Percentiles rank a stretch among this genome's conserved stretches.
These are phyloP conservation scores for Heteractis magnifica DNA, from an alignment of 92 coral and sea anemone species.

Conservation along the genomic window DNA sequence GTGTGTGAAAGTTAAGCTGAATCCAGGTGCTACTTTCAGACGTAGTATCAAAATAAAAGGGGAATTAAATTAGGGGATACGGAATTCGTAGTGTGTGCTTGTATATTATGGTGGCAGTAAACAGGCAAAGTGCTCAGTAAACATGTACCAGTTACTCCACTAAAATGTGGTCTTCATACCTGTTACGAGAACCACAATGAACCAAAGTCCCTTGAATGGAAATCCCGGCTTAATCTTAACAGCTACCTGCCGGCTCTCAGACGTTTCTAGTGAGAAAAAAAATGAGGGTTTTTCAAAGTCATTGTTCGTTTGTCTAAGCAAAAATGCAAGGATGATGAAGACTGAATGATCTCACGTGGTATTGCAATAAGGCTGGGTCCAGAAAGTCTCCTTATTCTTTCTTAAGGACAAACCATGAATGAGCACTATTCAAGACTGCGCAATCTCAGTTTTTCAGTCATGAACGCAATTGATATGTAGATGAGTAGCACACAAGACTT, in stretches of 20 bases:
- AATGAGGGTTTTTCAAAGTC: background rate
- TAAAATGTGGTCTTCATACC: background rate
- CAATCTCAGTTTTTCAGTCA: conserved; percentile 16
- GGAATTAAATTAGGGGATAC: conserved; percentile 10
- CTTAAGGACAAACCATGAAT: background rate
- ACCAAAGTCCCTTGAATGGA: background rate
- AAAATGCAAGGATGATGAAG: background rate
- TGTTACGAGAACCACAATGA: conserved; percentile 3
- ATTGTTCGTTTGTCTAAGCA: background rate
- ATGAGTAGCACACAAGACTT: conserved; percentile 6
- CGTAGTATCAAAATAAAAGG: conserved; percentile 18
- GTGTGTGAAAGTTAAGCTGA: conserved; percentile 17
- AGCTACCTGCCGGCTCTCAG: conserved; percentile 5
- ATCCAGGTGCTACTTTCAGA: conserved; percentile 12
- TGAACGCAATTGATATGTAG: conserved; percentile 3
- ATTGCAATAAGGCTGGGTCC: background rate
- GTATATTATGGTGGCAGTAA: conserved; percentile 15
- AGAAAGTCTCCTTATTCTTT: background rate
- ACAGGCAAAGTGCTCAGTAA: conserved; percentile 15
- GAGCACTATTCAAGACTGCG: conserved; percentile 7
- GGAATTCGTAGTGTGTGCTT: conserved; percentile 22
- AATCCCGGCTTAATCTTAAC: background rate
- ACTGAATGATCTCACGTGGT: conserved; percentile 3
- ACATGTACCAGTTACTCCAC: conserved; percentile 3
- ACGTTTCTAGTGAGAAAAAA: background rate